A percentile compares a stretch with the other conserved stretches of the same genome.
These are phyloP conservation scores for Cardiocondyla obscurior DNA, from an alignment of 1,140 invertebrate species.

Conservation along the genomic window DNA sequence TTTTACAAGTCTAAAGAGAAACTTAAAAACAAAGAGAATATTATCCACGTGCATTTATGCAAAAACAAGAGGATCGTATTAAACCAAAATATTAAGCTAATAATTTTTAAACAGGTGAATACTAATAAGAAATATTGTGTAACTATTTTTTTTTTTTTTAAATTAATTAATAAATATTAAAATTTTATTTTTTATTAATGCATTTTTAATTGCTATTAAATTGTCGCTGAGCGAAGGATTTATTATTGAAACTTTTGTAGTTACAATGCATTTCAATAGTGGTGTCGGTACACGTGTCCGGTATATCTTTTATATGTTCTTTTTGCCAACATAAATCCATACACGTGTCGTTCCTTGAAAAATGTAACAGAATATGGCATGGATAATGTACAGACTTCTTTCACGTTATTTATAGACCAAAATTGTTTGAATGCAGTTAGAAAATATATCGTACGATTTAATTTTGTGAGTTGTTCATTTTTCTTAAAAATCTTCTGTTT, in stretches of 20 bases:
- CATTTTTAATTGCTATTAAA: background rate
- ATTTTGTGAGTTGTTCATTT: background rate
- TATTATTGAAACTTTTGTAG: background rate
- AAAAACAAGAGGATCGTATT: background rate
- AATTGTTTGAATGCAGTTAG: background rate
- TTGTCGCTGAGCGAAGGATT: background rate
- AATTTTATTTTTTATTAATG: background rate
- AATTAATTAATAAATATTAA: background rate
- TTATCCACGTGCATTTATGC: background rate
- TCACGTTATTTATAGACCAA: background rate
- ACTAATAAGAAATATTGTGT: background rate
- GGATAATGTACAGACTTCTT: background rate
- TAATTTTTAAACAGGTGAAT: background rate
- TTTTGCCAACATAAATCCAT: background rate
- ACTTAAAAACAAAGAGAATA: background rate
- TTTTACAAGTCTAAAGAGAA: background rate
- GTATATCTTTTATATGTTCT: background rate
- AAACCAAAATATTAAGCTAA: background rate
- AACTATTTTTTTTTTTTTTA: background rate
- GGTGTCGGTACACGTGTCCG: background rate
- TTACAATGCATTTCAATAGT: constrained; percentile 8
- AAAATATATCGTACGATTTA: background rate
- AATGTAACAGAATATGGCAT: background rate
- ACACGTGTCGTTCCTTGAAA: background rate
- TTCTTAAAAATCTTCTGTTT: background rate